phyloP scores from a whole-genome alignment of 2,797 vertebrate genomes.

The Perodicticus potto region DNA sequence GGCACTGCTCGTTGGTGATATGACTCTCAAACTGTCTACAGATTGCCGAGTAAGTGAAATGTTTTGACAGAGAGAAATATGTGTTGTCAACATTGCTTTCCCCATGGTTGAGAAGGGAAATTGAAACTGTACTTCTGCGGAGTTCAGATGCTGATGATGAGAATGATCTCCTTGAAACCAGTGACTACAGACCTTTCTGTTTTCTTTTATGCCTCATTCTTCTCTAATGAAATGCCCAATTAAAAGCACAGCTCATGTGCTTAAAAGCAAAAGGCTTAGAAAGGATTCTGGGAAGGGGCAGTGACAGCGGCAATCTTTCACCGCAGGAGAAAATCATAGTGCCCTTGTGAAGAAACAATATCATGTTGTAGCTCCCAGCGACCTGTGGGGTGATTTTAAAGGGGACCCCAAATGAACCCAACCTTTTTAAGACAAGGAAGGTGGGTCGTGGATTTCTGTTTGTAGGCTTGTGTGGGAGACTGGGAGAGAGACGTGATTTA shows the following conservation, averaged over 20 bases:
- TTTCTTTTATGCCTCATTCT: constrained; percentile 73
- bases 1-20: constrained; percentile 68
- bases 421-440: constrained; percentile 22
- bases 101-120: constrained; percentile 78
- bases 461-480: neutral
- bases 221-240: constrained; percentile 71
- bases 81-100: constrained; percentile 85
- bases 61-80: constrained; percentile 88
- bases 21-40: constrained; percentile 76
- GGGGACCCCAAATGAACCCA: constrained; percentile 8
- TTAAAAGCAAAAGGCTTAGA: constrained; percentile 49
- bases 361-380: neutral
- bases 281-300: neutral
- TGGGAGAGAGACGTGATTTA: neutral
- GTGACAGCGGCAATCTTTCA: constrained; percentile 18
- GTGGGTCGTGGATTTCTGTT: neutral
- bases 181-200: constrained; percentile 57
- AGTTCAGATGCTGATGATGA: constrained; percentile 65
- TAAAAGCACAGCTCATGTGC: constrained; percentile 64
- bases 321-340: neutral
- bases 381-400: neutral
- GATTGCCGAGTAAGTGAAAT: constrained; percentile 82
- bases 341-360: neutral
- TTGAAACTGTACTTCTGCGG: constrained; percentile 78
- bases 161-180: constrained; percentile 75